Evolutionary conservation across 2,888 invertebrate species (phyloP), one percentile per base, ranked within the genome.

Genomic region (Drosophila longiperda): DNA sequence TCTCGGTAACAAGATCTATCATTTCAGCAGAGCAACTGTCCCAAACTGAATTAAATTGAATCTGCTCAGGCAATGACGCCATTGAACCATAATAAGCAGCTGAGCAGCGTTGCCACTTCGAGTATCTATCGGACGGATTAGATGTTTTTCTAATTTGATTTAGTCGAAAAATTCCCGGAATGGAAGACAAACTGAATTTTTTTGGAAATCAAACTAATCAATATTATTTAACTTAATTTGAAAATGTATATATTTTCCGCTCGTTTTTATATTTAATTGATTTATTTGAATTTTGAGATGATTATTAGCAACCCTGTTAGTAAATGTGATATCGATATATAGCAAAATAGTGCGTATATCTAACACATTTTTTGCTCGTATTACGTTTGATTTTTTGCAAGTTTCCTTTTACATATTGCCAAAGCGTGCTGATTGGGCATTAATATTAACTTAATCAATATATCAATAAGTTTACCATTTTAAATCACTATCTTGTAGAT

Each of bases 1-100:
- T 92, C 89, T 92, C 92, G 1, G 92, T 92, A 0, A 92, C 74
- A 17, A 92, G 76, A 59, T 92, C 91, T 0, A 92, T 91, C 92
- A 92, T 92, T 65, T 65, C 58, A 2, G 2, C 17, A 38, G 4
- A 4, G 1, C n/a, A 26, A 38, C 4, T 9, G 15, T 5, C 5
- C 5, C 29, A 0, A 29, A 29, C 29, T 29, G 5, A 6, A 29
- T 29, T 29, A 29, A 26, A 26, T 0, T 26, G 3, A 4, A 26
- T 3, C 26, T 26, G 26, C 26, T 2, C 7, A 6, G 1, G 7
- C 12, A 12, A 42, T 40, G n/a, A 42, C 20, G 11, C 42, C 11
- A 20, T 42, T 12, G 12, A 42, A 20, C 6, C n/a, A 12, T 4
- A 42, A 12, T 11, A 2, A 20, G n/a, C 42, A 20, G 7, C 3